Evolutionary conservation across 2,888 invertebrate species (phyloP).

Genomic region (Calameuta filiformis): DNA sequence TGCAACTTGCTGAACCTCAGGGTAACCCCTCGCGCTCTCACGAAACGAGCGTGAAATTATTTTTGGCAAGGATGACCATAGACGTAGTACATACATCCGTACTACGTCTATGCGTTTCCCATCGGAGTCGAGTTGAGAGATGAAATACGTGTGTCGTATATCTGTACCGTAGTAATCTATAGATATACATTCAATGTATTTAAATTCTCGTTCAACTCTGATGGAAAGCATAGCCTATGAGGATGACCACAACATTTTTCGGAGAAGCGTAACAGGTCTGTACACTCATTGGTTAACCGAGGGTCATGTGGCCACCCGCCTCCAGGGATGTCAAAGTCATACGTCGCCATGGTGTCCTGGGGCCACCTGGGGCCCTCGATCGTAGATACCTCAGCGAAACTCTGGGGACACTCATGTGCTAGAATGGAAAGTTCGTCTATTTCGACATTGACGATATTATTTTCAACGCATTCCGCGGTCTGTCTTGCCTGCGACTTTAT

Average conservation of each 20-base stretch:
- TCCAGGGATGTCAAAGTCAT: conserved; percentile 1
- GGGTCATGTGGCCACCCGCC: conserved; percentile 23
- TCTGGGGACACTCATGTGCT: not conserved
- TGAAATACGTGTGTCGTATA: not conserved
- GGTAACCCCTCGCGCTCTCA: not conserved
- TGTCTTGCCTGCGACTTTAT: not conserved
- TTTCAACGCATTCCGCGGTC: not conserved
- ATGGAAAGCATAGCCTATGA: not conserved
- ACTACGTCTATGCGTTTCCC: not conserved
- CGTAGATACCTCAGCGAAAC: not conserved
- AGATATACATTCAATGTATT: not conserved
- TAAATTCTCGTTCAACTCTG: not conserved
- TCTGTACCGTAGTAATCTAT: not conserved
- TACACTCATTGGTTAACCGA: conserved; percentile 30
- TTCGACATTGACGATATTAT: conserved; percentile 3
- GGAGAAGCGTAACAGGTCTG: conserved; percentile 38
- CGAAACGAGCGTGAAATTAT: conserved; percentile 30
- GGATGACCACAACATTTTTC: conserved; percentile 41
- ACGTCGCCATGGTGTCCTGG: not conserved
- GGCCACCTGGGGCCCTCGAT: not conserved
- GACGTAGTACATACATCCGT: conserved; percentile 1
- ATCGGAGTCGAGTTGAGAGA: not conserved
- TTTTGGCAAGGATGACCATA: conserved; percentile 43
- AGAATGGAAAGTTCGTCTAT: conserved; percentile 6
- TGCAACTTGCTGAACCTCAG: not conserved